phyloP scores from a whole-genome alignment of 2,888 invertebrate genomes.

The Carcina quercana region DNA sequence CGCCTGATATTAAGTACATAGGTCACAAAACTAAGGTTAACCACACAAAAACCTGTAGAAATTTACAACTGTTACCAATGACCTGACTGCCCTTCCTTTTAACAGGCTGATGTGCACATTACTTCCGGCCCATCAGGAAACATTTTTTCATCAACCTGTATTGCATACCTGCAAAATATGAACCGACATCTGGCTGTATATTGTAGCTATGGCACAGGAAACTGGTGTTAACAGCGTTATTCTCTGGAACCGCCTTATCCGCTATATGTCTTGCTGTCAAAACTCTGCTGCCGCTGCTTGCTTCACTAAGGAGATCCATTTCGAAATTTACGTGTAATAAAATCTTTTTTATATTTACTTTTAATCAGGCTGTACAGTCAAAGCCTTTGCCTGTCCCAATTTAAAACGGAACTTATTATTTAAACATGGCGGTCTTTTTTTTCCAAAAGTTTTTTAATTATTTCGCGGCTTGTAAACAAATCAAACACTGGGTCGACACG shows the following conservation, averaged over 20 bases:
- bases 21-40: too few species aligned
- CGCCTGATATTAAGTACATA: too few species aligned
- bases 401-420: background rate
- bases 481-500: conserved; percentile 1
- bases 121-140: background rate
- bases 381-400: background rate
- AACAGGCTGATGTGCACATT: too few species aligned
- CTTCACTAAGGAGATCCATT: conserved; percentile 51
- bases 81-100: too few species aligned
- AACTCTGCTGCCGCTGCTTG: conserved; percentile 33
- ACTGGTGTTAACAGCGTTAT: conserved; percentile 51
- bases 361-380: background rate
- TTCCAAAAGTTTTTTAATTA: background rate
- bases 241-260: conserved; percentile 34
- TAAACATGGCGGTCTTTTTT: background rate
- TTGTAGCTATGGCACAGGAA: conserved; percentile 51
- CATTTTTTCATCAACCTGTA: background rate
- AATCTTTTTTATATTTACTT: too few species aligned
- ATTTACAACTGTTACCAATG: too few species aligned
- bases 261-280: conserved; percentile 46
- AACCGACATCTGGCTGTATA: conserved; percentile 49
- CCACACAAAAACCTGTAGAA: too few species aligned
- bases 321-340: too few species aligned
- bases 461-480: background rate
- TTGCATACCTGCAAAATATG: conserved; percentile 49